Evolutionary conservation across 2,113 vertebrate genomes (phyloP), one percentile per base, ranked within the genome.

Genomic region (Anhinga anhinga): DNA sequence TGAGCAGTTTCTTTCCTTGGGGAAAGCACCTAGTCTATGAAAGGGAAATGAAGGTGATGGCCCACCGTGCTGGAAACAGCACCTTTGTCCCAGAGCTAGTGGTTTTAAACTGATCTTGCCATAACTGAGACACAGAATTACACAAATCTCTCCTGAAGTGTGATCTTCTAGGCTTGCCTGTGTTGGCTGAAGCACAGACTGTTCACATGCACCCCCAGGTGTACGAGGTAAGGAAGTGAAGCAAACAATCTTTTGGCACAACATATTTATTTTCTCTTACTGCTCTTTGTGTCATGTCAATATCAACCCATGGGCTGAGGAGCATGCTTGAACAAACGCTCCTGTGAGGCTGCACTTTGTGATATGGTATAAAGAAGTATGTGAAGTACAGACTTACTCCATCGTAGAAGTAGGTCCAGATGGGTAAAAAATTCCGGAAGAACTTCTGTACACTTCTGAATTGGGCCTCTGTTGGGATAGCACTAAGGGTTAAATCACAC

Each of bases 181-280:
- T 34, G 58, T 36, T 1, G 0, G 25, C 58, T 62, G 74, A 53
- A 58, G 82, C 53, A 30, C 42, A 82, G 58, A 22, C 20, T 1
- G 1, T 27, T 78, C 61, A 16, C 0, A 0, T 20, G 45, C 27
- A 15, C 26, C 56, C 29, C 4, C 10, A 0, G 7, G 23, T 2
- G 5, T n/a, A 29, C 6, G 7, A 62, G 55, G 44, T 55, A 44
- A 94, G 63, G 58, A 78, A 88, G 53, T 18, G 7, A 34, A 78
- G 78, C 65, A 76, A 82, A 52, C 50, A 27, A 1, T 25, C 42
- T 49, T 47, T 13, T 19, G 45, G 53, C 80, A 58, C 38, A 38
- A 19, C 9, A 3, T 5, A 0, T 26, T 42, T 52, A 8, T 72
- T 72, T 82, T 47, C 21, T 73, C 50, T 58, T 58, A 9, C 30